Percentiles rank a stretch among this genome's conserved stretches.
phyloP scores from a whole-genome alignment of 1,140 invertebrate genomes.

The Lepidotrigona ventralis region DNA sequence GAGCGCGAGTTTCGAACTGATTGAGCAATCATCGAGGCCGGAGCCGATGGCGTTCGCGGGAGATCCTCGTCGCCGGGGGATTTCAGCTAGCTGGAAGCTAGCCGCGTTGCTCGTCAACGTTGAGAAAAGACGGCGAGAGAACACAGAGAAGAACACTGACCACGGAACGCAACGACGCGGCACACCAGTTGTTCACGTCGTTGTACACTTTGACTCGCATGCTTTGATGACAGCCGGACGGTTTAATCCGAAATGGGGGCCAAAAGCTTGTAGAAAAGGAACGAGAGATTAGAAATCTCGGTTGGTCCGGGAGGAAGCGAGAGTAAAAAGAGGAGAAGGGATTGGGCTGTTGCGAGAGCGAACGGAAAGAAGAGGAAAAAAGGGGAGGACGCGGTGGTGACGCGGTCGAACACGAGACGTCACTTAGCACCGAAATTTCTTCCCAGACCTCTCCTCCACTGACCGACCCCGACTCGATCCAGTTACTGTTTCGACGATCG shows the following conservation, averaged over 20 bases:
- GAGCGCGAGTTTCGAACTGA: constrained; percentile 56
- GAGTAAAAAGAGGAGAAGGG: neutral
- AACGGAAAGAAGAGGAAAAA: neutral
- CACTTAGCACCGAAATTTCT: constrained; percentile 36
- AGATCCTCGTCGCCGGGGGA: neutral
- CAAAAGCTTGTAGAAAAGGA: neutral
- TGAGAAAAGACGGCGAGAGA: neutral
- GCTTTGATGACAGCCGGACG: constrained; percentile 26
- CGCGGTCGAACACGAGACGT: constrained; percentile 25
- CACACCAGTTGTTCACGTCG: constrained; percentile 38
- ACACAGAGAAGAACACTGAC: constrained; percentile 6
- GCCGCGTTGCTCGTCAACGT: constrained; percentile 26
- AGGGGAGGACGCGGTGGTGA: neutral
- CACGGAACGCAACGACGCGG: constrained; percentile 18
- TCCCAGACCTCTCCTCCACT: neutral
- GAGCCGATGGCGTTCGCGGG: neutral
- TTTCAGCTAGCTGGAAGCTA: neutral
- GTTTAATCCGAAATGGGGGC: constrained; percentile 1
- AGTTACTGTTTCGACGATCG: neutral
- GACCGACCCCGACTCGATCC: neutral
- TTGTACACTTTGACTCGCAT: constrained; percentile 31
- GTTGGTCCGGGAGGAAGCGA: neutral
- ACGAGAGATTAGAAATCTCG: constrained; percentile 31
- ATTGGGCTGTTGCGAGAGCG: neutral
- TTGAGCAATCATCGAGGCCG: constrained; percentile 58